Conservation (phyloP, 2,113 vertebrate species). For the Brachypodius melanocephalos region DNA sequence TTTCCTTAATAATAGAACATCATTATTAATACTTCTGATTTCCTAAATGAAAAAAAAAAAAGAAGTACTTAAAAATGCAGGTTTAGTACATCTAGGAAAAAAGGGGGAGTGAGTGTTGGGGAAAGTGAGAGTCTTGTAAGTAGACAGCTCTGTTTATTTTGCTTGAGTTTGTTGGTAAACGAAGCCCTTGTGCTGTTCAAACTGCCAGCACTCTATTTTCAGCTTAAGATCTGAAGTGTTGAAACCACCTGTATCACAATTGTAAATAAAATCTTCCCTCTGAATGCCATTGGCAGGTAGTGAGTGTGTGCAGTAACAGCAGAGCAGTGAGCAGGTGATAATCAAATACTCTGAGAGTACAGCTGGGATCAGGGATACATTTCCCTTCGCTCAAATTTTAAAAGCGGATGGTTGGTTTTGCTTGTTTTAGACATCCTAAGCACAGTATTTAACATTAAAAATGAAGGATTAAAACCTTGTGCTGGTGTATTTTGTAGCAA, state of each 20-base stretch:
- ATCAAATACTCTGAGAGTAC: background rate
- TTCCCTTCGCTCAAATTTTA: background rate
- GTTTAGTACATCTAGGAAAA: background rate
- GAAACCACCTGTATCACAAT: background rate
- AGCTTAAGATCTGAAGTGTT: background rate
- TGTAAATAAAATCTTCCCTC: background rate
- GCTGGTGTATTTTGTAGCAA: background rate
- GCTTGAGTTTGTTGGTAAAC: conserved; percentile 20
- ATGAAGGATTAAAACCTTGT: background rate
- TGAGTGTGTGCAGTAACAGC: background rate
- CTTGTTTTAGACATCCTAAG: background rate
- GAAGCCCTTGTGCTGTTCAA: background rate
- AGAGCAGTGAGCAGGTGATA: background rate
- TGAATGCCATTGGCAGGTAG: background rate
- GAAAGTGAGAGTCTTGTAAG: background rate
- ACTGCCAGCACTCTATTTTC: background rate
- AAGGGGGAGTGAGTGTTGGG: background rate
- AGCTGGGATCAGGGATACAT: background rate
- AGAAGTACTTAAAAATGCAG: background rate
- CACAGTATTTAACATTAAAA: background rate
- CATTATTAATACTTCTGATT: background rate
- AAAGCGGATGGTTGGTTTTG: background rate
- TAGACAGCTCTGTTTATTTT: conserved; percentile 10
- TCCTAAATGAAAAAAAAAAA: background rate
- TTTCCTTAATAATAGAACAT: background rate